These are phyloP conservation scores for Anarsia innoxiella DNA, from an alignment of 2,888 invertebrate genomes.

Conservation along the genomic window DNA sequence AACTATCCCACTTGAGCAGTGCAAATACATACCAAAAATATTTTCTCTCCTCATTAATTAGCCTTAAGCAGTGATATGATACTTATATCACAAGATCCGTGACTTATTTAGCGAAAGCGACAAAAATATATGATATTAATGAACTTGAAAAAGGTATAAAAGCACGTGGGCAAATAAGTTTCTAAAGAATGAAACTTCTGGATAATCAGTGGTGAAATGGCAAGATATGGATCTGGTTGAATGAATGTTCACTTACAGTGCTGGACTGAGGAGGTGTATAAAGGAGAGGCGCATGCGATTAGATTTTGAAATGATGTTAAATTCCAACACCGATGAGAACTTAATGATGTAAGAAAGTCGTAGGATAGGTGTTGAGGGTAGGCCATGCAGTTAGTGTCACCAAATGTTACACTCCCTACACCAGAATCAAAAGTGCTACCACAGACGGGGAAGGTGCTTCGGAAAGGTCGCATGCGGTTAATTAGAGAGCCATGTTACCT, in stretches of 20 bases:
- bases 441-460: conserved; percentile 47
- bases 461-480: conserved; percentile 59
- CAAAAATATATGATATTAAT: conserved; percentile 1
- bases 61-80: conserved; percentile 63
- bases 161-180: neutral
- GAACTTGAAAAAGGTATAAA: no score
- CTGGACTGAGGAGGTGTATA: conserved; percentile 37
- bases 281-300: conserved; percentile 56
- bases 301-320: conserved; percentile 25
- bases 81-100: conserved; percentile 52
- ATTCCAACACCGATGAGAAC: conserved; percentile 8
- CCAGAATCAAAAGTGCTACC: conserved; percentile 24
- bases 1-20: conserved; percentile 55
- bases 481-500: conserved; percentile 30
- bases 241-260: conserved; percentile 22
- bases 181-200: no score
- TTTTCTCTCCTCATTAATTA: conserved; percentile 46
- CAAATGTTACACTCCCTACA: conserved; percentile 39
- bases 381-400: conserved; percentile 5
- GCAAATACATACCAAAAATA: conserved; percentile 67
- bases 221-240: neutral
- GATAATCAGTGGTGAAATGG: neutral
- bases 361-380: no score
- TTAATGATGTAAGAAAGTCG: neutral
- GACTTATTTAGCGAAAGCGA: conserved; percentile 22